phyloP scores from a whole-genome alignment of 2,888 invertebrate genomes.

The Chymomyza amoena region DNA sequence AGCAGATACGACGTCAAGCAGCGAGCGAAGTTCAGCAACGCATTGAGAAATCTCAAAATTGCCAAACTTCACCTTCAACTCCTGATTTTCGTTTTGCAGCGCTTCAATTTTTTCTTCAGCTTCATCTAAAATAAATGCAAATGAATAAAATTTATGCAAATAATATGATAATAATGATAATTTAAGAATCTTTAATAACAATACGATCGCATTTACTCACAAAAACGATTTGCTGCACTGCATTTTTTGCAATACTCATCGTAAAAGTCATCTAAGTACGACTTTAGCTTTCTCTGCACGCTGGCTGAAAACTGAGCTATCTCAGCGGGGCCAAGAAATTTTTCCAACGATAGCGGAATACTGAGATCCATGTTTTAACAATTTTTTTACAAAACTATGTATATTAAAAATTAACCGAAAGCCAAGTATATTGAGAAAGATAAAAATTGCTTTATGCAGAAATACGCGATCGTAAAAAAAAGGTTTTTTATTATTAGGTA shows the following conservation, averaged over 20 bases:
- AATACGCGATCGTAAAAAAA: background rate
- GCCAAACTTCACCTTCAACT: slow-evolving; percentile 82
- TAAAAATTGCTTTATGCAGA: background rate
- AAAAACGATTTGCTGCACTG: slow-evolving; percentile 82
- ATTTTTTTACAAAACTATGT: background rate
- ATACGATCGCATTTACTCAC: slow-evolving; percentile 55
- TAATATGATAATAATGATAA: background rate
- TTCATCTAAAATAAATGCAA: slow-evolving; percentile 49
- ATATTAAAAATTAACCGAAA: background rate
- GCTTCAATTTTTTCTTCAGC: slow-evolving; percentile 78
- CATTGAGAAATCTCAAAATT: slow-evolving; percentile 83
- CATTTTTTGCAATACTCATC: slow-evolving; percentile 87
- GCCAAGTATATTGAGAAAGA: background rate
- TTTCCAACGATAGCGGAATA: slow-evolving; percentile 76
- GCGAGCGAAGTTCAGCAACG: slow-evolving; percentile 83
- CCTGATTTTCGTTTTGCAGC: slow-evolving; percentile 83
- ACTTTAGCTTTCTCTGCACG: slow-evolving; percentile 83
- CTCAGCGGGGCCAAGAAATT: slow-evolving; percentile 80
- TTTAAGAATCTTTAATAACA: background rate
- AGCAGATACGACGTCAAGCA: slow-evolving; percentile 82
- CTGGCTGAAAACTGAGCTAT: slow-evolving; percentile 80
- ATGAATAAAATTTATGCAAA: background rate
- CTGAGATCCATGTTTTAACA: slow-evolving; percentile 72
- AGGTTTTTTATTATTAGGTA: too few relatives aligned
- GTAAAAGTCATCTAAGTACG: slow-evolving; percentile 82